A percentile compares a stretch with the other conserved stretches of the same genome.
Conservation (phyloP, 2,113 vertebrate species). For the Chaetops frenatus region DNA sequence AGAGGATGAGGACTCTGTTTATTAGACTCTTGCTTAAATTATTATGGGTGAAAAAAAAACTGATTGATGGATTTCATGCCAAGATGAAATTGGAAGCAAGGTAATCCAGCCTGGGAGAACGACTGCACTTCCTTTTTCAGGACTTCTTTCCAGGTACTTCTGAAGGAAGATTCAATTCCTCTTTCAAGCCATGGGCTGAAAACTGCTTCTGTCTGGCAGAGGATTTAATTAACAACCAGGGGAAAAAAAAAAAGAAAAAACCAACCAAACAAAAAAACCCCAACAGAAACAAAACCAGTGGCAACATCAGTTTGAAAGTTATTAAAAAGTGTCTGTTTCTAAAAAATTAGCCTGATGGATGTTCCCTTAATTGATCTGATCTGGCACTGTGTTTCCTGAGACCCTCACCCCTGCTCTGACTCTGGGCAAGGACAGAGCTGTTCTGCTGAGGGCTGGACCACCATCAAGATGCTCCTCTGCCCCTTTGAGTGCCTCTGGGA, state of each 20-base stretch:
- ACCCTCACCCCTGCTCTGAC: accelerated
- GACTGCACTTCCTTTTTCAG: not conserved
- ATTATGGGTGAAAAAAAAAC: not conserved
- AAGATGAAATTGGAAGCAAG: not conserved
- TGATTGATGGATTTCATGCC: not conserved
- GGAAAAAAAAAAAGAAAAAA: not conserved
- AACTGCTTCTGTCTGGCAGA: not conserved
- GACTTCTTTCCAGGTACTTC: not conserved
- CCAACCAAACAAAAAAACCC: not conserved
- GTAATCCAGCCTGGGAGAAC: not conserved
- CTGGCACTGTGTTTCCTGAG: not conserved
- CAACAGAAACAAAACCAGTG: not conserved
- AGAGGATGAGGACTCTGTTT: not conserved
- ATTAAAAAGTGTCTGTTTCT: not conserved
- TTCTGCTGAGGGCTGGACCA: not conserved
- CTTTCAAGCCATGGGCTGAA: conserved; percentile 14
- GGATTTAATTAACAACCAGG: not conserved
- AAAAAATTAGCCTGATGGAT: not conserved
- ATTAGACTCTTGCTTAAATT: not conserved
- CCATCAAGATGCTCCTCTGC: not conserved
- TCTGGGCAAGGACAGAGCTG: not conserved
- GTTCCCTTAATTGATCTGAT: not conserved
- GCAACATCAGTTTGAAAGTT: not conserved
- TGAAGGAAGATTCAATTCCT: not conserved
- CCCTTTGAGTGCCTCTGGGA: not conserved